phyloP scores from a whole-genome alignment of 92 coral and sea anemone species.

The Epizoanthus stellaris region DNA sequence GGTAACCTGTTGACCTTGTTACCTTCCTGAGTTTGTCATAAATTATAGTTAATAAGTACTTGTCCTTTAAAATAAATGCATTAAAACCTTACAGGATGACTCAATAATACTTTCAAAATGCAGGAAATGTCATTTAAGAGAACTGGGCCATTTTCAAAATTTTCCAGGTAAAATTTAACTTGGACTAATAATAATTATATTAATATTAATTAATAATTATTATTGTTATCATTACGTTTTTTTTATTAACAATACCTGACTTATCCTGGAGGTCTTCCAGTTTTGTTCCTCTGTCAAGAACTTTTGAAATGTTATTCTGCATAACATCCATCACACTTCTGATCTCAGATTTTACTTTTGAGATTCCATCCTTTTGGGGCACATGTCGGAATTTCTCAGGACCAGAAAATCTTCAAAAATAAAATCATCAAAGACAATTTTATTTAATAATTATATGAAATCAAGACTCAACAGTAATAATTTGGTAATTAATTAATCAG shows the following conservation, averaged over 20 bases:
- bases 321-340: conserved; percentile 88
- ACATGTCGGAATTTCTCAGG: conserved; percentile 70
- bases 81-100: neutral
- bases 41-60: too few relatives aligned
- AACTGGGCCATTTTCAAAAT: too few relatives aligned
- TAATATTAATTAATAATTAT: too few relatives aligned
- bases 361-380: conserved; percentile 75
- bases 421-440: neutral
- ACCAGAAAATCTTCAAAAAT: conserved; percentile 74
- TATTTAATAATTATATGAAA: too few relatives aligned
- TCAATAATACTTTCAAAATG: neutral
- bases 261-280: conserved; percentile 96
- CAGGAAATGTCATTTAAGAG: too few relatives aligned
- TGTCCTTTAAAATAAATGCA: too few relatives aligned
- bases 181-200: too few relatives aligned
- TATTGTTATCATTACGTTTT: neutral
- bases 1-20: too few relatives aligned
- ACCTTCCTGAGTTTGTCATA: too few relatives aligned
- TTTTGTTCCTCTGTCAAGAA: conserved; percentile 93
- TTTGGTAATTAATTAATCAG: too few relatives aligned
- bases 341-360: conserved; percentile 89
- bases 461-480: too few relatives aligned
- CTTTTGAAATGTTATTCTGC: conserved; percentile 94
- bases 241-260: conserved; percentile 66
- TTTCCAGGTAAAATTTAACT: too few relatives aligned